Percentiles rank a stretch among this genome's conserved stretches.
Evolutionary conservation across 2,888 invertebrate genomes (phyloP).

Genomic region (Synanthedon formicaeformis): DNA sequence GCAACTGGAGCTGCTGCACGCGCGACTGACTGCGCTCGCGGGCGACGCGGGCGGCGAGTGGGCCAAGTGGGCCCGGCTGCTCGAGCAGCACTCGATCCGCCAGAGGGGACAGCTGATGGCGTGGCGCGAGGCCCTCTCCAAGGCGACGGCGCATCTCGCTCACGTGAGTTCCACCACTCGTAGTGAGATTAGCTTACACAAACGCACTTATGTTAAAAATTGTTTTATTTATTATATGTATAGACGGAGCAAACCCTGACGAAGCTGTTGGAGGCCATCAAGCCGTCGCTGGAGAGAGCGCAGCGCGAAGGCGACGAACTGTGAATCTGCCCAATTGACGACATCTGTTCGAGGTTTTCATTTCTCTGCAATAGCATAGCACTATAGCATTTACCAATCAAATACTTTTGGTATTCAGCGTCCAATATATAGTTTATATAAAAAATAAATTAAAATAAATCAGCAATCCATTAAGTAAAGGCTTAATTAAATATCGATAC

Average conservation of each 20-base stretch:
- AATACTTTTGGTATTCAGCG: too few species aligned
- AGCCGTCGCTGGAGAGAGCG: slow-evolving; percentile 48
- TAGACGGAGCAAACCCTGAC: slow-evolving; percentile 80
- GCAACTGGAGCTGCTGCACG: slow-evolving; percentile 1
- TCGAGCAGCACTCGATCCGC: slow-evolving; percentile 73
- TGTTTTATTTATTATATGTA: neutral
- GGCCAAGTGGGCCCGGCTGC: slow-evolving; percentile 84
- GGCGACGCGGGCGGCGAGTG: slow-evolving; percentile 70
- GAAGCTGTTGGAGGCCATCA: slow-evolving; percentile 75
- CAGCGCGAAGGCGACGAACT: slow-evolving; percentile 32
- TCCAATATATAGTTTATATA: too few species aligned
- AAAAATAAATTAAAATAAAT: too few species aligned
- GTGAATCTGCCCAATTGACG: slow-evolving; percentile 16
- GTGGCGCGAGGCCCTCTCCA: slow-evolving; percentile 83
- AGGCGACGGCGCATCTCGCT: slow-evolving; percentile 77
- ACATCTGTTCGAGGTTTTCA: too few species aligned
- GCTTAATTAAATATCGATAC: too few species aligned
- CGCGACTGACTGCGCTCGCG: too few species aligned
- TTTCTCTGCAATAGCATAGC: too few species aligned
- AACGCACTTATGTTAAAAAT: slow-evolving; percentile 6
- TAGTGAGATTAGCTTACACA: too few species aligned
- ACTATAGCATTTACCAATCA: too few species aligned
- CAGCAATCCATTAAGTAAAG: too few species aligned
- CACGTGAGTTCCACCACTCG: slow-evolving; percentile 65
- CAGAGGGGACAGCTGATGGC: slow-evolving; percentile 85